phyloP scores from a whole-genome alignment of 2,888 invertebrate species.

The Torymus texanus region DNA sequence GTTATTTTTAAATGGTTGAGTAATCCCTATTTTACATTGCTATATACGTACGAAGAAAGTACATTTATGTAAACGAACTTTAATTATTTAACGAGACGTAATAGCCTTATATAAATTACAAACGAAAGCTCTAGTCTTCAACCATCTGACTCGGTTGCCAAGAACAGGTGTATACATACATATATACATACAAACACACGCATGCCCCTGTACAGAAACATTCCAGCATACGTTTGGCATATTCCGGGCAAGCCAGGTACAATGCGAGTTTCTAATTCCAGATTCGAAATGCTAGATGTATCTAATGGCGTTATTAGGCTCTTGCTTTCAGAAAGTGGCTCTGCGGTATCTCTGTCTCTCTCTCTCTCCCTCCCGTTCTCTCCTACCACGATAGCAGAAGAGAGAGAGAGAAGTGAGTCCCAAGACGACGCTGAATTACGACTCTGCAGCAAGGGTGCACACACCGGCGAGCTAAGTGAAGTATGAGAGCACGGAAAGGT shows the following conservation, averaged over 20 bases:
- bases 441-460: slow-evolving; percentile 55
- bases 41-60: too few relatives aligned
- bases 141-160: slow-evolving; percentile 25
- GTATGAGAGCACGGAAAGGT: slow-evolving; percentile 27
- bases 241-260: background rate
- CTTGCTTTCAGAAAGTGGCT: slow-evolving; percentile 64
- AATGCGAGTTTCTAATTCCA: slow-evolving; percentile 55
- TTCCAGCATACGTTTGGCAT: background rate
- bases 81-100: background rate
- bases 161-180: background rate
- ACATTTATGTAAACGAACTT: background rate
- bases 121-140: slow-evolving; percentile 12
- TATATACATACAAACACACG: background rate
- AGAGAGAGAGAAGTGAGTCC: slow-evolving; percentile 66
- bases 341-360: slow-evolving; percentile 49
- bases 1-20: too few relatives aligned
- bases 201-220: background rate
- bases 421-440: slow-evolving; percentile 69
- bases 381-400: too few relatives aligned
- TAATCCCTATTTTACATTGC: too few relatives aligned
- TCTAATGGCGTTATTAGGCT: slow-evolving; percentile 73
- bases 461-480: slow-evolving; percentile 43
- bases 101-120: slow-evolving; percentile 13
- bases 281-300: slow-evolving; percentile 71
- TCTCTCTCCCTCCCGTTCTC: too few relatives aligned